These are phyloP conservation scores for Willisornis vidua DNA, from an alignment of 2,113 vertebrate genomes.

Conservation along the genomic window DNA sequence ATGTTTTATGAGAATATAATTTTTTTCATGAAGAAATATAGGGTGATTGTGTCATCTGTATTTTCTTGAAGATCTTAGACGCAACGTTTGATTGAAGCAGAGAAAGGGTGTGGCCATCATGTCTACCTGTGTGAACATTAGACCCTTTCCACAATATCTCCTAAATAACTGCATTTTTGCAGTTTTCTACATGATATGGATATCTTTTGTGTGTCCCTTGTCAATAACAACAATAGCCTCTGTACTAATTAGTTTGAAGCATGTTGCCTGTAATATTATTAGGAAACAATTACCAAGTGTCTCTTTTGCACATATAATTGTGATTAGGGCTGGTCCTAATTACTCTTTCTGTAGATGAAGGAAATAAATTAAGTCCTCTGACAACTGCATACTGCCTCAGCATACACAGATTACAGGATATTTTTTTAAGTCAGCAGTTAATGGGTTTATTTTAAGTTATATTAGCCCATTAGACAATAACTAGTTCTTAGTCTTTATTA, in stretches of 20 bases:
- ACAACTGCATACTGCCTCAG: not conserved
- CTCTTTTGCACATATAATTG: not conserved
- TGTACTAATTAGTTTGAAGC: not conserved
- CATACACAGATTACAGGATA: not conserved
- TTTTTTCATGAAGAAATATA: not conserved
- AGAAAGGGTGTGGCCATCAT: not conserved
- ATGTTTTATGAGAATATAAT: not conserved
- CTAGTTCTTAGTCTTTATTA: slow-evolving; percentile 1
- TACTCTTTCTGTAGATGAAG: not conserved
- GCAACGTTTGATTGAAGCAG: not conserved
- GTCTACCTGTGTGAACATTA: not conserved
- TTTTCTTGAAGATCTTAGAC: not conserved
- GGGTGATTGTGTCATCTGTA: not conserved
- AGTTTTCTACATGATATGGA: not conserved
- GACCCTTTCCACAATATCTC: not conserved
- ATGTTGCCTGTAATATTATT: not conserved
- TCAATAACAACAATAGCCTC: not conserved
- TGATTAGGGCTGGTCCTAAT: not conserved
- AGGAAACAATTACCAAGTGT: not conserved
- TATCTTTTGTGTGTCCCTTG: not conserved
- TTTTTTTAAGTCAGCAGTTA: not conserved
- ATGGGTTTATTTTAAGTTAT: not conserved
- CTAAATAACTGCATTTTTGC: not conserved
- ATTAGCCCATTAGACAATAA: not conserved
- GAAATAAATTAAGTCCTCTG: not conserved